Evolutionary conservation across 2,797 vertebrate species (phyloP), one percentile per base, ranked within the genome.

Genomic region (Adelosebastes latens): DNA sequence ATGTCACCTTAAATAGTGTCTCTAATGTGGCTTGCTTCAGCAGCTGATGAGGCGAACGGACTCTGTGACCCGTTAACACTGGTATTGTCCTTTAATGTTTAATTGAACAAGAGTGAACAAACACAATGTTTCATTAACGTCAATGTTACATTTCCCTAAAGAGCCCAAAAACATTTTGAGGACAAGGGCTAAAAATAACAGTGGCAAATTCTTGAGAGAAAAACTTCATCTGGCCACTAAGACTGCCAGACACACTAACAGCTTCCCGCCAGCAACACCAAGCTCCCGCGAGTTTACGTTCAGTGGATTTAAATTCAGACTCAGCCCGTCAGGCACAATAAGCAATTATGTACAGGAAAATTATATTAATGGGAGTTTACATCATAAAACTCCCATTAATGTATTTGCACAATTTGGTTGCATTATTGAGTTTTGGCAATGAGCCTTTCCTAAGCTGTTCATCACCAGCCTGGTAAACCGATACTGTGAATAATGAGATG

Each of bases 241-340:
- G 84, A 86, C 83, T 92, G 87, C 86, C 89, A 92, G 80, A 82
- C 82, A 84, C 70, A 85, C 32, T 29, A 39, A 79, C 56, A 59
- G 74, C 62, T 65, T 81, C 24, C 55, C 86, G 88, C 91, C 91
- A 93, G 87, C 75, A 80, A 77, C 88, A 77, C 39, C 61, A 76
- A 72, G 72, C 80, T 87, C 89, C 86, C 53, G 16, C 31, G 63
- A 88, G 76, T 88, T 86, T 87, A 77, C 62, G 80, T 89, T 90
- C 75, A 87, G 75, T 80, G 82, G 92, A 93, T 92, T 77, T 88
- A 93, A 94, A 95, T 89, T 88, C 79, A 85, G 90, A 84, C 91
- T 88, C 82, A 88, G 89, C 80, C 77, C 75, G 78, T 75, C 64
- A 80, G 85, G 83, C 63, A 85, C 86, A 92, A 93, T 89, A 87